phyloP scores from a whole-genome alignment of 1,140 invertebrate genomes.

The Meteorus sp. region DNA sequence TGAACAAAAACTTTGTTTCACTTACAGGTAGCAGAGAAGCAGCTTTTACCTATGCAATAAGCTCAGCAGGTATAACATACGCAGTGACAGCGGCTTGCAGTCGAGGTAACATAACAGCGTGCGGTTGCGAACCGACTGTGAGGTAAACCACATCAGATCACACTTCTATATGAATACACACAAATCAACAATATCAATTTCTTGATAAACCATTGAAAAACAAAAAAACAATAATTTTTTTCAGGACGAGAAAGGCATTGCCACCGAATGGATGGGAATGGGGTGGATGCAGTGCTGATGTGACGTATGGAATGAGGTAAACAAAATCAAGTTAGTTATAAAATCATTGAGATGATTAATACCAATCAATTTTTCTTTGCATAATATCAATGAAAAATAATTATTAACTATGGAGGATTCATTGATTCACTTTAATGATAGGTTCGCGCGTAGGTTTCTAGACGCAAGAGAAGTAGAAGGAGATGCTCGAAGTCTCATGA shows the following conservation, averaged over 20 bases:
- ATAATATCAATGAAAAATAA: not conserved
- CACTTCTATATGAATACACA: constrained; percentile 10
- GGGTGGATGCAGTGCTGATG: constrained; percentile 85
- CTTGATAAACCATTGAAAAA: no score
- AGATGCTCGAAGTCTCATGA: constrained; percentile 89
- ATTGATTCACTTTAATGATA: constrained; percentile 44
- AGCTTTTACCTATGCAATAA: constrained; percentile 89
- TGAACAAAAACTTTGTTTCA: no score
- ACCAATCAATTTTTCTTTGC: no score
- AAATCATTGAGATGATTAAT: constrained; percentile 2
- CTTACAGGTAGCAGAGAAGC: constrained; percentile 86
- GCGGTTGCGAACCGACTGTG: constrained; percentile 75
- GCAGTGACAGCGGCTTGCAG: constrained; percentile 89
- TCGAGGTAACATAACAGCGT: constrained; percentile 82
- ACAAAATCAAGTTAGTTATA: constrained; percentile 14
- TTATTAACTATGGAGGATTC: constrained; percentile 30
- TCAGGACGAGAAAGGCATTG: constrained; percentile 47
- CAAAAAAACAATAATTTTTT: constrained; percentile 27
- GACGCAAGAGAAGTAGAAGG: constrained; percentile 82
- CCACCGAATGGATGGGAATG: constrained; percentile 72
- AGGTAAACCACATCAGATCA: constrained; percentile 41
- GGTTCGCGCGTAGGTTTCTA: constrained; percentile 78
- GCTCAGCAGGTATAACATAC: constrained; percentile 87
- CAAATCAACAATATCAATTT: no score
- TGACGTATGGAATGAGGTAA: constrained; percentile 72